Evolutionary conservation across 2,113 vertebrate species (phyloP).

Genomic region (Gymnogyps californianus): DNA sequence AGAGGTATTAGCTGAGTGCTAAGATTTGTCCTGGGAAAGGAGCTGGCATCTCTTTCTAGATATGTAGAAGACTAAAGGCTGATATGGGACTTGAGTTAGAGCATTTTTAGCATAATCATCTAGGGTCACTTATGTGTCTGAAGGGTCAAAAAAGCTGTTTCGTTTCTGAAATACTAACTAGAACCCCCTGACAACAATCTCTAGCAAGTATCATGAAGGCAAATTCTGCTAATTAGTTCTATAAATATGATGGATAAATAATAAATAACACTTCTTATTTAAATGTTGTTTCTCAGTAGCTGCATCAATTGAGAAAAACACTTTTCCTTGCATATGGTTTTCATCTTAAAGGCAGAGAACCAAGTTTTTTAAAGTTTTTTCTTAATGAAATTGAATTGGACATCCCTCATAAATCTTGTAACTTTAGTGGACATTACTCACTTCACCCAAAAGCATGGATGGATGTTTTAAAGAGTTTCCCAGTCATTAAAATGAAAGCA

Average conservation of each 20-base stretch:
- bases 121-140: background rate
- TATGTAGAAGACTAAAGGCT: background rate
- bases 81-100: background rate
- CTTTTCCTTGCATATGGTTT: slow-evolving; percentile 67
- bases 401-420: slow-evolving; percentile 71
- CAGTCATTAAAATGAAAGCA: slow-evolving; percentile 57
- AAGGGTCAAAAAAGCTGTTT: background rate
- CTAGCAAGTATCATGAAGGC: background rate
- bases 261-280: background rate
- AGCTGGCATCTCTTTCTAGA: background rate
- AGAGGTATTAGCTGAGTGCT: background rate
- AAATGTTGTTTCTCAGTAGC: slow-evolving; percentile 46
- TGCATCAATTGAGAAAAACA: slow-evolving; percentile 33
- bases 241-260: background rate
- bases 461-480: slow-evolving; percentile 30
- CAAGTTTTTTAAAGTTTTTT: slow-evolving; percentile 55
- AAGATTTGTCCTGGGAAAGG: background rate
- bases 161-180: background rate
- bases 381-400: slow-evolving; percentile 71
- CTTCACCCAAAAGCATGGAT: slow-evolving; percentile 60
- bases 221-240: background rate
- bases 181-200: background rate
- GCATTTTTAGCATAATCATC: background rate
- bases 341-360: slow-evolving; percentile 67
- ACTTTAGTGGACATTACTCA: slow-evolving; percentile 68